Percentiles rank a stretch among this genome's conserved stretches.
These are phyloP conservation scores for Cheirogaleus medius DNA, from an alignment of 2,113 vertebrate genomes.

Conservation along the genomic window DNA sequence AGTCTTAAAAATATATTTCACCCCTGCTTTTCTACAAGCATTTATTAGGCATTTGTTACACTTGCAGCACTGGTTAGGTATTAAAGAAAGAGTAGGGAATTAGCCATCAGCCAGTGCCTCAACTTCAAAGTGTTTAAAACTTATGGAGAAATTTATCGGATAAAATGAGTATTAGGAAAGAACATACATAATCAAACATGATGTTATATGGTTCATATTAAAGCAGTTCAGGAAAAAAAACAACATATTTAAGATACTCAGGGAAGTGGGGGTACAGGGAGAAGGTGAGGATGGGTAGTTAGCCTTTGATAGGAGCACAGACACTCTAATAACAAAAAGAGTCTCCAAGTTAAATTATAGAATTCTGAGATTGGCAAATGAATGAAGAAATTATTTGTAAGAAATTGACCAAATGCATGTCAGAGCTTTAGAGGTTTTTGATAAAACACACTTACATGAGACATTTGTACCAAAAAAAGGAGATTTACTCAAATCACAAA, in stretches of 20 bases:
- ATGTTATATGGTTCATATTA: neutral
- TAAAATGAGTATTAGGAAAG: neutral
- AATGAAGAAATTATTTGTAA: neutral
- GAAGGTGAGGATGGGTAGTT: neutral
- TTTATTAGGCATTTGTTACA: neutral
- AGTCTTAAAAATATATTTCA: neutral
- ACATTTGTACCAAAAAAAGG: neutral
- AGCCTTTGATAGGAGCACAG: neutral
- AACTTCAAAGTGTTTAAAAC: neutral
- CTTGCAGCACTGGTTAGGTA: neutral
- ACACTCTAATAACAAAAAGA: neutral
- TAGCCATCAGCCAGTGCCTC: neutral
- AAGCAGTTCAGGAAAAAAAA: neutral
- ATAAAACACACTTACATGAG: neutral
- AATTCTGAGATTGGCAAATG: neutral
- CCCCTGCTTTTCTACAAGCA: neutral
- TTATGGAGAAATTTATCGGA: neutral
- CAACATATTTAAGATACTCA: neutral
- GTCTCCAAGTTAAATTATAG: neutral
- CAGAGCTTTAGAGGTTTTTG: neutral
- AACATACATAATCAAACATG: neutral
- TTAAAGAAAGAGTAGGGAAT: neutral
- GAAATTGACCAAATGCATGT: neutral
- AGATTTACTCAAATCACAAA: neutral
- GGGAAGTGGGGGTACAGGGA: neutral